Evolutionary conservation across 2,113 vertebrate genomes (phyloP).

Genomic region (Falco punctatus): DNA sequence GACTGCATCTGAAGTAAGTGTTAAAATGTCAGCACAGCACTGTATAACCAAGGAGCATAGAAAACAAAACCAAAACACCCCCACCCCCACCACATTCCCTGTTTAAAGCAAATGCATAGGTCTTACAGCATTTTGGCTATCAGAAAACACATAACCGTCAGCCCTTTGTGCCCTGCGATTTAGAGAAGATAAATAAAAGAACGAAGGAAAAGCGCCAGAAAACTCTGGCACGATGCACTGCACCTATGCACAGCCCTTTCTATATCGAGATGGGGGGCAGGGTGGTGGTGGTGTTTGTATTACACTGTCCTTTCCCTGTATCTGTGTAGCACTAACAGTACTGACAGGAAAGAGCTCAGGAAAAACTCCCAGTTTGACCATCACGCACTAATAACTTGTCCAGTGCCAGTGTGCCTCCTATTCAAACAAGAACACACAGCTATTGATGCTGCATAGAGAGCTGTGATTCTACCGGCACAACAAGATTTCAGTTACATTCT

Average conservation of each 20-base stretch:
- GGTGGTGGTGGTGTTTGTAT: background rate
- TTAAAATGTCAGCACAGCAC: background rate
- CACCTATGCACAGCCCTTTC: background rate
- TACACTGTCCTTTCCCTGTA: background rate
- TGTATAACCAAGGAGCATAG: background rate
- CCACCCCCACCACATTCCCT: background rate
- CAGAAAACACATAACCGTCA: background rate
- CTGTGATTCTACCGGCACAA: background rate
- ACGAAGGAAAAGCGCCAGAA: background rate
- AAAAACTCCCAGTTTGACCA: background rate
- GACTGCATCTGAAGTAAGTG: background rate
- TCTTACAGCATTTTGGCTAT: background rate
- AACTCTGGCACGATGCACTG: background rate
- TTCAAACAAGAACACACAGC: background rate
- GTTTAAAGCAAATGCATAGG: background rate
- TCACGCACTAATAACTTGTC: background rate
- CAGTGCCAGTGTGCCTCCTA: background rate
- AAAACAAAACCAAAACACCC: background rate
- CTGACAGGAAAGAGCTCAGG: background rate
- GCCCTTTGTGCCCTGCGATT: background rate
- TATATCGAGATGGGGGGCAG: too few species aligned
- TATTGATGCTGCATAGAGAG: background rate
- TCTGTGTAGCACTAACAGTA: background rate
- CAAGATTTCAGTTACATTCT: background rate
- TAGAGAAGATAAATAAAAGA: background rate